A percentile compares a stretch with the other conserved stretches of the same genome.
phyloP scores from a whole-genome alignment of 2,888 invertebrate species.

The Chesias legatella region DNA sequence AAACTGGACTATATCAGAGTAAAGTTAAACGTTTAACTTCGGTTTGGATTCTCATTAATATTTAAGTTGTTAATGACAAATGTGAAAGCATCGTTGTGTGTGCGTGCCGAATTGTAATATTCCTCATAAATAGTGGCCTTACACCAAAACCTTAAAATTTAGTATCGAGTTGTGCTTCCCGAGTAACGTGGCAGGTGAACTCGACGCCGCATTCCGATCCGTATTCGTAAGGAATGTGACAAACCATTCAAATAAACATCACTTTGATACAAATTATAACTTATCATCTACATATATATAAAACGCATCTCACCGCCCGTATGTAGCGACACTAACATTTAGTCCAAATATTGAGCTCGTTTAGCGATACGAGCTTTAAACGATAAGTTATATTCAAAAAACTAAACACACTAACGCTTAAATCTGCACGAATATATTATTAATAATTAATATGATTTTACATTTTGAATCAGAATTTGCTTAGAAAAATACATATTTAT shows the following conservation, averaged over 20 bases:
- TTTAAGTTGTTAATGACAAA: too few species aligned
- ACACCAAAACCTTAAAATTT: too few species aligned
- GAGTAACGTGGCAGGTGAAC: background rate
- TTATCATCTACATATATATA: conserved; percentile 39
- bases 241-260: conserved; percentile 2
- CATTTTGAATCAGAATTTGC: conserved; percentile 15
- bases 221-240: conserved; percentile 10
- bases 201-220: background rate
- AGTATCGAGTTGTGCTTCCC: too few species aligned
- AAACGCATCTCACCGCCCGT: conserved; percentile 46
- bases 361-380: conserved; percentile 28
- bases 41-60: too few species aligned
- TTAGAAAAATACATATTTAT: conserved; percentile 13
- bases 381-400: conserved; percentile 31
- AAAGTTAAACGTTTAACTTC: too few species aligned
- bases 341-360: conserved; percentile 29
- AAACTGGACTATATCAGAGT: too few species aligned
- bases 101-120: too few species aligned
- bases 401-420: conserved; percentile 32
- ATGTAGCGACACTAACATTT: too few species aligned
- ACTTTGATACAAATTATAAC: conserved; percentile 7
- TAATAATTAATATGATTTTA: conserved; percentile 15
- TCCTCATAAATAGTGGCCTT: too few species aligned
- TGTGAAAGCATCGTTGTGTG: too few species aligned
- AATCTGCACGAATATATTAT: conserved; percentile 44